Base-by-base conservation (phyloP, 2,888 invertebrate genomes). In the Notodonta dromedarius region DNA sequence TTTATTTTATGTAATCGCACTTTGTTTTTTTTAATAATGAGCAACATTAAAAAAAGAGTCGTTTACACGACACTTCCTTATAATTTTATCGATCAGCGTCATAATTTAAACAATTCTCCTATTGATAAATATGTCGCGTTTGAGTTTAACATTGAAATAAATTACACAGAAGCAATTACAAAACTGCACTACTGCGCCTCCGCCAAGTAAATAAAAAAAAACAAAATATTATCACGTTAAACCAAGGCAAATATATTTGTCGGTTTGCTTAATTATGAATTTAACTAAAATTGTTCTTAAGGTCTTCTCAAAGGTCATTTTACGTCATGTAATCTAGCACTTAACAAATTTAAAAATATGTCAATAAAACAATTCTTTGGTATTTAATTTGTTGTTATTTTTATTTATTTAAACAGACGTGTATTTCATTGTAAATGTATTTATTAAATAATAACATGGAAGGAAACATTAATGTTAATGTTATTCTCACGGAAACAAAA, bases 401-500 rank as follows among this genome's bases (percentile, higher is more conserved):
- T 51, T 9, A 14, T 14, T 5, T 52, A 32, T 12, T 39, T 39
- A 7, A 54, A 54, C 9, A 54, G 5, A 5, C n/a, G n/a, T n/a
- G n/a, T 56, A 51, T 60, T 59, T 11, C 35, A 53, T 46, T 54
- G 56, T 57, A 16, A 56, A 46, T 13, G 2, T n/a, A n/a, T 46
- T n/a, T 46, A 46, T 5, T 46, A 46, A 46, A 46, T 13, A 46
- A 13, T n/a, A 46, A 46, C n/a, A 46, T 35, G 5, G 7, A 35
- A 35, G 4, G 44, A 50, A 56, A 55, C 44, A 39, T 14, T 12
- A n/a, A 35, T 53, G 35, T 35, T 13, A n/a, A 53, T 32, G 4
- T n/a, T 40, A 55, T 64, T 73, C 73, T 61, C 73, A 73, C 67
- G 73, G 73, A 75, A 70, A 64, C 14, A 42, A 55, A 9, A 16